Conservation (phyloP, 2,113 vertebrate species). For the Canis aureus region DNA sequence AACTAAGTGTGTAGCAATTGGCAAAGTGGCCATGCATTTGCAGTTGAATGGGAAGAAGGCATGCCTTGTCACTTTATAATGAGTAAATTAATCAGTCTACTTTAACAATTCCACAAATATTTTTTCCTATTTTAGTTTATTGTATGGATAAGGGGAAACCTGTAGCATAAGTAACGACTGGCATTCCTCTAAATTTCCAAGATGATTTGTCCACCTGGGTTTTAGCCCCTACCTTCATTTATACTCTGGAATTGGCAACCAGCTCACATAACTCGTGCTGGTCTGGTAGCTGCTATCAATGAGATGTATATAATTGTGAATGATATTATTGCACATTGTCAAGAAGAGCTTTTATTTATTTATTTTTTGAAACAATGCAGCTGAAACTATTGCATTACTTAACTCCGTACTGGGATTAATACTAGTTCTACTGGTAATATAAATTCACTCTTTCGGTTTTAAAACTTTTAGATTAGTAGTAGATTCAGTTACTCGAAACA, state of each 20-base stretch:
- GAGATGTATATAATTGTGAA: neutral
- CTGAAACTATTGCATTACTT: neutral
- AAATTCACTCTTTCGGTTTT: neutral
- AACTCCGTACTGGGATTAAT: neutral
- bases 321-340: neutral
- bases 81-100: neutral
- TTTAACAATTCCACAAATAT: neutral
- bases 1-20: neutral
- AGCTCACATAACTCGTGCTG: neutral
- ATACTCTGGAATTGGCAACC: neutral
- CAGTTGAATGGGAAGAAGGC: neutral
- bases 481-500: neutral
- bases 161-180: neutral
- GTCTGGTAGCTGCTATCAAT: neutral
- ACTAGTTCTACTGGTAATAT: neutral
- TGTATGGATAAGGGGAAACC: neutral
- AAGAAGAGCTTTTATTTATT: neutral
- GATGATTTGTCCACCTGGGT: neutral
- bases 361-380: neutral
- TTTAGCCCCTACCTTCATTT: neutral
- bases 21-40: neutral
- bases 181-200: slow-evolving; percentile 10
- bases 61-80: neutral
- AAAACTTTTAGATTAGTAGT: neutral
- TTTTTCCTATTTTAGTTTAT: neutral